These are phyloP conservation scores for Aegithalos caudatus DNA, from an alignment of 2,113 vertebrate species.

Conservation along the genomic window DNA sequence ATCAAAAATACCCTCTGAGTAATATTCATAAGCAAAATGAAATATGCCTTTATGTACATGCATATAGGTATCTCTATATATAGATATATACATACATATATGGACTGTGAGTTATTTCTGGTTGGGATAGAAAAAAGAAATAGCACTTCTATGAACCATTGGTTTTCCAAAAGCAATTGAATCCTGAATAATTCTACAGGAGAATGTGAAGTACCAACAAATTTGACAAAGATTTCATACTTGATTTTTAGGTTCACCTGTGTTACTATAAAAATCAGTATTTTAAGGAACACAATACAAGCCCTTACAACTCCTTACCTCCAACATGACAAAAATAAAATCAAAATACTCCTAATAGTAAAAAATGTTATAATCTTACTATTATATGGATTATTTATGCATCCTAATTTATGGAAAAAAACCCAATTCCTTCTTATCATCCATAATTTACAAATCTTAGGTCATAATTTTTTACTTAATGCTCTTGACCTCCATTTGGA, in stretches of 20 bases:
- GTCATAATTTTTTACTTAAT: background rate
- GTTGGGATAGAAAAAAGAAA: background rate
- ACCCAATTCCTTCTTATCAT: background rate
- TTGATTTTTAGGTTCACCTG: background rate
- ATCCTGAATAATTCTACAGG: background rate
- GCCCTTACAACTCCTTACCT: background rate
- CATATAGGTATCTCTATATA: too few species aligned
- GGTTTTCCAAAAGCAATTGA: background rate
- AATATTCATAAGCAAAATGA: background rate
- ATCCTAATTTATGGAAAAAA: background rate
- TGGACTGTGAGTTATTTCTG: background rate
- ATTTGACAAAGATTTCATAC: background rate
- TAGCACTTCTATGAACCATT: background rate
- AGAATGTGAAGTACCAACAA: background rate
- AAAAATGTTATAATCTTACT: rapidly evolving
- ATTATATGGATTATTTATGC: background rate
- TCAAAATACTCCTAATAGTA: background rate
- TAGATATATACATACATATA: background rate
- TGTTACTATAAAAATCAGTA: background rate
- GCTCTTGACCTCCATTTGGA: background rate
- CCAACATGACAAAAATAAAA: background rate
- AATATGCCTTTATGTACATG: rapidly evolving
- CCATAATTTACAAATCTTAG: background rate
- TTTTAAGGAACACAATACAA: background rate
- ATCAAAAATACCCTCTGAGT: background rate